Evolutionary conservation across 2,797 vertebrate genomes (phyloP), one percentile per base, ranked within the genome.

Genomic region (Xiphophorus birchmanni): DNA sequence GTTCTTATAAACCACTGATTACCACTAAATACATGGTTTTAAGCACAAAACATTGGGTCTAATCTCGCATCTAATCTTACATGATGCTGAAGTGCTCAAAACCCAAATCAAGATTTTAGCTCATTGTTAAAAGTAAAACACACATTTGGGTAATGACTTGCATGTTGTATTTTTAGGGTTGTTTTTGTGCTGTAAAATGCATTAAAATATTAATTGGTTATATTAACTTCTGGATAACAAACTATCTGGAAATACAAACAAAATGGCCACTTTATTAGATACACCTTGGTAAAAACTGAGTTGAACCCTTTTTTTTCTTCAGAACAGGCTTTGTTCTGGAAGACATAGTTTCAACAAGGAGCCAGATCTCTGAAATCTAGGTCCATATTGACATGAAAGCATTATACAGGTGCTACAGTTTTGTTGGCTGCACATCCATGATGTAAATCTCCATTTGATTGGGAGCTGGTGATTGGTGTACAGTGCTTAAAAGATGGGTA

Each of bases 21-120:
- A 76, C 83, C 77, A 85, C 79, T 89, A 88, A 90, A 84, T 67
- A 75, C 40, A 84, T 75, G 26, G 12, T 86, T 82, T 83, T 50
- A 80, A 60, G 76, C 85, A 77, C 18, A 80, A 78, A 87, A 82
- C 81, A 73, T 58, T 45, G 76, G 76, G 75, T 84, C 26, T 23
- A 54, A 54, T 54, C 6, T 52, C 18, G 21, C 48, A 26, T 54
- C 23, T 11, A 35, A 56, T 37, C 63, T 76, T 75, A 80, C 72
- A 65, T 32, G 45, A 58, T 35, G 69, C 72, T 67, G 13, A 81
- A 81, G 78, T 67, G 78, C 32, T 56, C 54, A 56, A 56, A 56
- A n/a, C 52, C 23, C 54, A 60, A 32, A 60, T 60, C 13, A 60
- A 13, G 13, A 32, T 60, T 60, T 32, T 60, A 32, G 58, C 58